Base-by-base conservation (phyloP, 1,140 invertebrate genomes). In the Chironomus striatipennis region DNA sequence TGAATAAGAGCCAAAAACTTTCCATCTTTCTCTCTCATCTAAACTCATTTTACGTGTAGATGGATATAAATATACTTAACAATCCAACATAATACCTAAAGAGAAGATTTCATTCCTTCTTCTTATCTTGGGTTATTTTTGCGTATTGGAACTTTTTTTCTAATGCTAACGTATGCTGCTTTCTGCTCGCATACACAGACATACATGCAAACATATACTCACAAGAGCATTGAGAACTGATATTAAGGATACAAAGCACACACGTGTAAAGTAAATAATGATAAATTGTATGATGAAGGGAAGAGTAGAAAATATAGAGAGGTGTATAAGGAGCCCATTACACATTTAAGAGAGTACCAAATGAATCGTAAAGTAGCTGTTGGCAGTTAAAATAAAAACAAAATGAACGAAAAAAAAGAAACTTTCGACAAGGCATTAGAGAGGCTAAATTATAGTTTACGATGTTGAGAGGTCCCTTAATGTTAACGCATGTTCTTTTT, bases 191-290 rank as follows among this genome's bases (percentile, higher is more conserved):
- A n/a, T n/a, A n/a, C n/a, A n/a, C n/a, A n/a, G n/a, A n/a, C n/a
- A n/a, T n/a, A n/a, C n/a, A n/a, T n/a, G n/a, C n/a, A 47, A 47
- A 57, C 47, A n/a, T 15, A 57, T n/a, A n/a, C 4, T 57, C 12
- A 15, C n/a, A n/a, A 34, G 47, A n/a, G 47, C 12, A 47, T 47
- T 47, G 47, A 57, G 43, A 15, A 15, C 12, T 57, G 47, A n/a
- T 57, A 57, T 57, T 57, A 57, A 57, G 47, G 47, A 57, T 57
- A 57, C 12, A 57, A 57, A 15, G 47, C 47, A 57, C 9, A 57
- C 47, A 57, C 47, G 47, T 57, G 47, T 57, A 57, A 57, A 57
- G 47, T 57, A 57, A 57, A 57, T 57, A 57, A 57, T 57, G 47
- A 57, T 57, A 57, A 57, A 57, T 57, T 47, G 43, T 15, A 47